Conservation (phyloP, 2,113 vertebrate genomes). For the Hippocampus abdominalis region DNA sequence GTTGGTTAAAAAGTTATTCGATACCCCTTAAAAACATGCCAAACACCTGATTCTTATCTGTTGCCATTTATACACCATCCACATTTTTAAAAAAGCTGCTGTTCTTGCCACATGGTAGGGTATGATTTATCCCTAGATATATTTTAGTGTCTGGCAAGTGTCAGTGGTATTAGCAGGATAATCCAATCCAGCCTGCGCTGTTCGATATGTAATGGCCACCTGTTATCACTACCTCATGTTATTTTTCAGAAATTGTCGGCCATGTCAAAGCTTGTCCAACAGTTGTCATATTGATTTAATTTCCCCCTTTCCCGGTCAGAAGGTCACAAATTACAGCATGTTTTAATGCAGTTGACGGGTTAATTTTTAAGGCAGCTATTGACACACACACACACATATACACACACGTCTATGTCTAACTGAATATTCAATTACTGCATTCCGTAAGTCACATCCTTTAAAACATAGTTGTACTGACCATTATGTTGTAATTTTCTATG, state of each 20-base stretch:
- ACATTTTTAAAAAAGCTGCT: not conserved
- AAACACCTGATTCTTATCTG: conserved; percentile 8
- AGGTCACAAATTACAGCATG: not conserved
- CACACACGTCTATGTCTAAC: too few relatives aligned
- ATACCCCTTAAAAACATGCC: not conserved
- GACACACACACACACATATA: too few relatives aligned
- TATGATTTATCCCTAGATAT: not conserved
- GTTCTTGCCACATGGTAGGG: not conserved
- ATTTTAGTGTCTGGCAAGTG: conserved; percentile 8
- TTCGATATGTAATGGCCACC: not conserved
- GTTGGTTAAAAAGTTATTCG: not conserved
- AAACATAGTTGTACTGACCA: too few relatives aligned
- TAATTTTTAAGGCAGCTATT: not conserved
- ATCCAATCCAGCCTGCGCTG: not conserved
- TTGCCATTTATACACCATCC: conserved; percentile 1
- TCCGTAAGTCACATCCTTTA: too few relatives aligned
- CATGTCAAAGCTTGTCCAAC: not conserved
- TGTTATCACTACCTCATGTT: not conserved
- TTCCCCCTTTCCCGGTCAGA: not conserved
- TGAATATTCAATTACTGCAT: too few relatives aligned
- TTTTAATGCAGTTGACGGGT: not conserved
- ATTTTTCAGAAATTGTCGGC: not conserved
- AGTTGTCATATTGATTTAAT: not conserved
- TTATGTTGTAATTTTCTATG: too few relatives aligned
- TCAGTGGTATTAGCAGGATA: conserved; percentile 2